phyloP scores from a whole-genome alignment of 2,888 invertebrate species.

The Cryptops parisi region DNA sequence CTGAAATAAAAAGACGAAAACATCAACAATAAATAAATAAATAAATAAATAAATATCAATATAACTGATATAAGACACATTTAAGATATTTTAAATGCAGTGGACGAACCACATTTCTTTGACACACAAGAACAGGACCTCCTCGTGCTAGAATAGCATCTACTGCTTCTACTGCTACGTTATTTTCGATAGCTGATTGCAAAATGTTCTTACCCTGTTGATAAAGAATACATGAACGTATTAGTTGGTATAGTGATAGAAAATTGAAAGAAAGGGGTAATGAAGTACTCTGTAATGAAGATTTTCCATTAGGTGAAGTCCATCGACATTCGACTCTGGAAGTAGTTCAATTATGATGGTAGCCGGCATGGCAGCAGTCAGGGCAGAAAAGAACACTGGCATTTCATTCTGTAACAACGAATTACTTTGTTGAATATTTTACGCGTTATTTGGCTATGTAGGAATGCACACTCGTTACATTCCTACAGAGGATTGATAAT shows the following conservation, averaged over 20 bases:
- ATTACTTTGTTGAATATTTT: neutral
- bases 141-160: conserved; percentile 18
- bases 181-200: conserved; percentile 19
- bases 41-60: neutral
- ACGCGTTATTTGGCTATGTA: neutral
- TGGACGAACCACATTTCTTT: conserved; percentile 21
- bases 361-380: conserved; percentile 14
- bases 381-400: conserved; percentile 20
- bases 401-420: conserved; percentile 16
- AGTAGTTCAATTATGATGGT: conserved; percentile 17
- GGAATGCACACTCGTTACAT: neutral
- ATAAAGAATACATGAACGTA: too few relatives aligned
- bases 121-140: conserved; percentile 20
- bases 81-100: too few relatives aligned
- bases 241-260: too few relatives aligned
- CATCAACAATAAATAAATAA: neutral
- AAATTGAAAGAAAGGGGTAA: neutral
- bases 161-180: conserved; percentile 17
- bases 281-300: conserved; percentile 17
- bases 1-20: conserved; percentile 11
- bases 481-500: too few relatives aligned
- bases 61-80: conserved; percentile 2
- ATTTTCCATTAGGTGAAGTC: conserved; percentile 17
- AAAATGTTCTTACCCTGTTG: conserved; percentile 21
- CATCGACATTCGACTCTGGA: conserved; percentile 11